Evolutionary conservation across 2,888 invertebrate genomes (phyloP).

Genomic region (Habrosyne pyritoides): DNA sequence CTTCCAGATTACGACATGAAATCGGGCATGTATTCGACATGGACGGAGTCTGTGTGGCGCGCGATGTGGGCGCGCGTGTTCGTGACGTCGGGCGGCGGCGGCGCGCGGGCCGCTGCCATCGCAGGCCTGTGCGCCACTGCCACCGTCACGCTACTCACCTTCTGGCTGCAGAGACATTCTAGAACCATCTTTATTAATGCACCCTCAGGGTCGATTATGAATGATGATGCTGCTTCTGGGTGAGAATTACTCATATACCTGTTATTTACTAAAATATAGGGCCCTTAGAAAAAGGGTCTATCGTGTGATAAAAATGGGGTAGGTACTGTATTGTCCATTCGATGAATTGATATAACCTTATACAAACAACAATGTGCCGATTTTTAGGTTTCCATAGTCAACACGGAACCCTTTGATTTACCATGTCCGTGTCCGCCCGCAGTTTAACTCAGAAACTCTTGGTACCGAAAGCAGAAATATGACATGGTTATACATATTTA

Average conservation of each 20-base stretch:
- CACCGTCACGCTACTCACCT: constrained; percentile 56
- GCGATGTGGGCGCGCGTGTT: constrained; percentile 90
- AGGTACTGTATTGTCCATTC: too few relatives aligned
- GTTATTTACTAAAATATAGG: too few relatives aligned
- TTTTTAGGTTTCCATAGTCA: too few relatives aligned
- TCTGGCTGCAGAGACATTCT: constrained; percentile 56
- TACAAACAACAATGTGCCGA: too few relatives aligned
- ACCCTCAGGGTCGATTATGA: constrained; percentile 28
- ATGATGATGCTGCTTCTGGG: constrained; percentile 54
- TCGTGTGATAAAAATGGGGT: too few relatives aligned
- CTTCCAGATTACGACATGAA: constrained; percentile 88
- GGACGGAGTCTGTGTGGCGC: constrained; percentile 95
- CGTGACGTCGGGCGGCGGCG: constrained; percentile 86
- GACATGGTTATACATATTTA: too few relatives aligned
- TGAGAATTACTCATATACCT: constrained; percentile 26
- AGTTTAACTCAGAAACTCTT: too few relatives aligned
- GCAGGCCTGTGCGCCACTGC: constrained; percentile 50
- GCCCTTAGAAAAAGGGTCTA: too few relatives aligned
- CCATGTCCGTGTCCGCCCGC: too few relatives aligned
- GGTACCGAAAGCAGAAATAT: too few relatives aligned
- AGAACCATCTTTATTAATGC: constrained; percentile 44
- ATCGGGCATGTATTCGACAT: constrained; percentile 91
- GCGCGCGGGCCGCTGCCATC: constrained; percentile 55
- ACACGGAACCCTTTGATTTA: too few relatives aligned
- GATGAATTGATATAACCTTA: too few relatives aligned